Evolutionary conservation across 2,113 vertebrate genomes (phyloP).

Genomic region (Tychaedon coryphoeus): DNA sequence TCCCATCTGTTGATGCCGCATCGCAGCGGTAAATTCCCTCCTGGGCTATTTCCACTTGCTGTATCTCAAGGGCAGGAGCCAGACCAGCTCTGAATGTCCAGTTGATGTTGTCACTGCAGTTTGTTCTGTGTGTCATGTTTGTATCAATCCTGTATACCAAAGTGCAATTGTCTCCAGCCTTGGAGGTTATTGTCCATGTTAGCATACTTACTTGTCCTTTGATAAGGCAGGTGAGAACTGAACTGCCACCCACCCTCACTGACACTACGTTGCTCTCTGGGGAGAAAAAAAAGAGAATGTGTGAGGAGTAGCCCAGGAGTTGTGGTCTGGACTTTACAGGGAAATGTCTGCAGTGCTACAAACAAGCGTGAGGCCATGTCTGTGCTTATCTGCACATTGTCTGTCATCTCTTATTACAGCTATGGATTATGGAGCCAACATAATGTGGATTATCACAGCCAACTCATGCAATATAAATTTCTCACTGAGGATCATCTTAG

Average conservation of each 20-base stretch:
- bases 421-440: not conserved
- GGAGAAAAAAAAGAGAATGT: not conserved
- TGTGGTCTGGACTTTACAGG: not conserved
- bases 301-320: not conserved
- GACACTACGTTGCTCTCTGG: not conserved
- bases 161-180: not conserved
- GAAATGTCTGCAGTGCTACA: not conserved
- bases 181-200: slow-evolving; percentile 5
- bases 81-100: not conserved
- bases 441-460: not conserved
- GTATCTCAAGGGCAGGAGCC: slow-evolving; percentile 16
- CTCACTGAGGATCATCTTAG: not conserved
- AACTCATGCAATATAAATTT: not conserved
- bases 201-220: accelerated
- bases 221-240: not conserved
- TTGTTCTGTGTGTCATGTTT: not conserved
- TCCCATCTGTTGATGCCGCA: not conserved
- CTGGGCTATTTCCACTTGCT: not conserved
- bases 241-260: not conserved
- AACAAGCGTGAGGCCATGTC: accelerated
- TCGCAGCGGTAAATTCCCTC: slow-evolving; percentile 54
- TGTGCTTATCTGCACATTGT: not conserved
- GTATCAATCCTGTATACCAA: not conserved
- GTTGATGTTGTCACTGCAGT: slow-evolving; percentile 27
- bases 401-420: not conserved